Base-by-base conservation (phyloP, 1,140 invertebrate species). In the Sitodiplosis mosellana region DNA sequence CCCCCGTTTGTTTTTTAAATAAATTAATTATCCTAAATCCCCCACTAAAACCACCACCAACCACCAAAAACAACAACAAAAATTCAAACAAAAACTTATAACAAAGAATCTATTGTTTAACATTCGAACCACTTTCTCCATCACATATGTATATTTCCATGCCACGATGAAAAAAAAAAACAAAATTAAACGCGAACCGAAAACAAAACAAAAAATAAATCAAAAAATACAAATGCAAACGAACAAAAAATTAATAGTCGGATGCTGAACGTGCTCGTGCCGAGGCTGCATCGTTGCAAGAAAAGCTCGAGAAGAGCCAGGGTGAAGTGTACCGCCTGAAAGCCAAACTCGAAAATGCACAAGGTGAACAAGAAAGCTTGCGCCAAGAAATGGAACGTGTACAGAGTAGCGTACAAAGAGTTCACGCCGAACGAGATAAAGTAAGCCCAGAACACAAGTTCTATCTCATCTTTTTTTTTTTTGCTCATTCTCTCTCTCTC, bases 311-410 rank as follows among this genome's bases (percentile, higher is more conserved):
- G 64, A 90, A 92, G 67, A 88, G 86, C 45, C 89, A 93, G 65
- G 88, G 88, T 46, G 90, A 94, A 65, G 88, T 94, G 12, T 93
- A 93, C 60, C 75, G 88, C 57, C 72, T 93, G 49, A 92, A 93
- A 66, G 89, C 89, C 12, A 82, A 88, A 61, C 69, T 94, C 55
- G 90, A 93, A 70, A 93, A 93, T 67, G 87, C 88, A 59, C 87
- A 92, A 69, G 83, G 82, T 47, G 89, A 94, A 68, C 86, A 89
- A 58, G 87, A 92, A 56, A 90, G 83, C 60, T 67, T 93, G 46
- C 83, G 88, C 45, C 88, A 92, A 57, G 88, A 93, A 66, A 81
- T 89, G 58, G 88, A 90, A 59, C 73, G 85, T 60, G 56, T 55
- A 27, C 62, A 64, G 51, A 56, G 58, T 46, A 72, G 77, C 7